Evolutionary conservation across 2,797 vertebrate genomes (phyloP).

Genomic region (Pogoniulus pusillus): DNA sequence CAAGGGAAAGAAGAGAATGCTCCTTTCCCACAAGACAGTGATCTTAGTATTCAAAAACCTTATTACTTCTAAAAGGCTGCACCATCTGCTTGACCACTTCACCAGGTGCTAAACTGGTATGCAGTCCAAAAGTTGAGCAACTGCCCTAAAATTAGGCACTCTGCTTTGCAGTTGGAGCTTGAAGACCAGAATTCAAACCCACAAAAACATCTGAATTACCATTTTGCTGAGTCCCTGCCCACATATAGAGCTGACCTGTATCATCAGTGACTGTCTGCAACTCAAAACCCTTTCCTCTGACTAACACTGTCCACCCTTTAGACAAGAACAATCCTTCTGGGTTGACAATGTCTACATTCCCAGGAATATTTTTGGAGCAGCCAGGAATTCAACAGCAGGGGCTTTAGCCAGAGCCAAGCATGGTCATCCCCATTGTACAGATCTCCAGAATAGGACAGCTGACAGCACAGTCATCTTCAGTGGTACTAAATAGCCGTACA

Average conservation of each 20-base stretch:
- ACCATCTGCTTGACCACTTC: constrained; percentile 13
- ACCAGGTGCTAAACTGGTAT: not conserved
- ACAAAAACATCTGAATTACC: not conserved
- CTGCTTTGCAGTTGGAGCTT: not conserved
- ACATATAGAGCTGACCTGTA: not conserved
- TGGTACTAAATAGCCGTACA: not conserved
- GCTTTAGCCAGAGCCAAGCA: not conserved
- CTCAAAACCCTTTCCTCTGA: not conserved
- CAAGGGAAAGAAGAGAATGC: not conserved
- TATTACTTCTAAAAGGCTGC: not conserved
- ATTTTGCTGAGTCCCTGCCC: not conserved
- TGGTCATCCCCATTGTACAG: not conserved
- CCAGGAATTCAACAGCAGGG: not conserved
- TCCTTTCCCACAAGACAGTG: not conserved
- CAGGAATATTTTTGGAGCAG: not conserved
- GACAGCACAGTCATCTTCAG: not conserved
- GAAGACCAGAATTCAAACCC: not conserved
- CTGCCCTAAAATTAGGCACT: not conserved
- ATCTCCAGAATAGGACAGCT: not conserved
- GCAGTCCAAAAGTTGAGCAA: not conserved
- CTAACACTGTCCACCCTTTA: not conserved
- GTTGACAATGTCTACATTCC: not conserved
- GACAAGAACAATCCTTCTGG: not conserved
- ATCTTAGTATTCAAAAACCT: not conserved
- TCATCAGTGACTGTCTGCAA: not conserved